Conservation (phyloP, 2,888 invertebrate species). For the Xylota sylvarum region DNA sequence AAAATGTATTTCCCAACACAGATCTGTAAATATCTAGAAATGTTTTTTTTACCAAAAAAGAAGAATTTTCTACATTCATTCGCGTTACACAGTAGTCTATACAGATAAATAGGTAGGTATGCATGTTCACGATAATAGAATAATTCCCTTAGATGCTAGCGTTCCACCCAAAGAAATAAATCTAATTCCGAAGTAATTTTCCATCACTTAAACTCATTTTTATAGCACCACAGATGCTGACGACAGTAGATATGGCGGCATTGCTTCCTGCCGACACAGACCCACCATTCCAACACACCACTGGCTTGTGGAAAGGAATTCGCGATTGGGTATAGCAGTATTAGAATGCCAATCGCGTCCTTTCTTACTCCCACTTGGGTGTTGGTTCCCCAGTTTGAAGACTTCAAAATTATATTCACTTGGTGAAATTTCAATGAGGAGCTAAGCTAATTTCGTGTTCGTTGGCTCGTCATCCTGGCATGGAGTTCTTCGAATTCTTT, state of each 20-base stretch:
- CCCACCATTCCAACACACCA: not conserved
- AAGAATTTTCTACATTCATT: conserved; percentile 8
- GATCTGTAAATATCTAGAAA: not conserved
- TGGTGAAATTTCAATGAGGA: conserved; percentile 60
- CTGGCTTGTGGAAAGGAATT: conserved; percentile 3
- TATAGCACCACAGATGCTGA: conserved; percentile 60
- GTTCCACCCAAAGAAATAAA: conserved; percentile 64
- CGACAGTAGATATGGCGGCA: conserved; percentile 23
- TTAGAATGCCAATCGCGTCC: conserved; percentile 53
- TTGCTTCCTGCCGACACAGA: conserved; percentile 2
- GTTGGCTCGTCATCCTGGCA: conserved; percentile 32
- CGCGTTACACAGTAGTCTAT: not conserved
- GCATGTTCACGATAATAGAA: conserved; percentile 45
- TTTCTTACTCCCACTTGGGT: conserved; percentile 1
- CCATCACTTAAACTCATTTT: conserved; percentile 78
- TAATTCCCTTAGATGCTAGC: conserved; percentile 51
- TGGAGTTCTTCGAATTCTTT: conserved; percentile 30
- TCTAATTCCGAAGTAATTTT: conserved; percentile 78
- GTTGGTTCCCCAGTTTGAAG: conserved; percentile 22
- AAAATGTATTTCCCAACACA: not conserved
- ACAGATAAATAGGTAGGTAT: conserved; percentile 11
- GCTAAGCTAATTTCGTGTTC: conserved; percentile 62
- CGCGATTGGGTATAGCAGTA: conserved; percentile 10
- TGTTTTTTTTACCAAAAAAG: not conserved
- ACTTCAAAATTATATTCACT: conserved; percentile 59